phyloP scores from a whole-genome alignment of 1,140 invertebrate genomes.

The Delia radicum region DNA sequence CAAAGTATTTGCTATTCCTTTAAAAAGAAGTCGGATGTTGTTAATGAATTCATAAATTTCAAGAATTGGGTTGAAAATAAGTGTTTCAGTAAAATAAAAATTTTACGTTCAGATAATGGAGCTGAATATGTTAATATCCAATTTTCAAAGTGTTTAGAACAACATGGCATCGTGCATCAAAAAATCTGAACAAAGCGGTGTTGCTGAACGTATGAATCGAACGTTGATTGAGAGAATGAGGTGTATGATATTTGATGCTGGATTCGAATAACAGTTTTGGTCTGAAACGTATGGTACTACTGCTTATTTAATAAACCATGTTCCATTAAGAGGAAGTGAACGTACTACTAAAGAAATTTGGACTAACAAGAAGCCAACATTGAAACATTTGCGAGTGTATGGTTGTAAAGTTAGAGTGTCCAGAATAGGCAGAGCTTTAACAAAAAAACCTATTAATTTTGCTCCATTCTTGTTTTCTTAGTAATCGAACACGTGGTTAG shows the following conservation, averaged over 20 bases:
- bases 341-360: slow-evolving; percentile 36
- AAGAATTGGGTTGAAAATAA: slow-evolving; percentile 41
- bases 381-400: slow-evolving; percentile 45
- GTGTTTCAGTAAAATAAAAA: slow-evolving; percentile 36
- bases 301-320: slow-evolving; percentile 24
- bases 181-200: slow-evolving; percentile 51
- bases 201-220: slow-evolving; percentile 39
- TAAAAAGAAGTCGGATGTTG: too few species aligned
- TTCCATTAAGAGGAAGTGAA: slow-evolving; percentile 47
- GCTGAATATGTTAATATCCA: slow-evolving; percentile 41
- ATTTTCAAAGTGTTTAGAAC: slow-evolving; percentile 33
- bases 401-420: slow-evolving; percentile 54
- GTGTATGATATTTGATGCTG: slow-evolving; percentile 37
- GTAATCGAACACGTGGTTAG: too few species aligned
- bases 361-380: slow-evolving; percentile 34
- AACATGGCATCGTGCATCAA: slow-evolving; percentile 49
- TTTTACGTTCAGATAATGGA: slow-evolving; percentile 46
- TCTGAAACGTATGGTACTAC: slow-evolving; percentile 55
- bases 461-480: too few species aligned
- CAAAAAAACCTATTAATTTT: too few species aligned
- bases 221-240: slow-evolving; percentile 32
- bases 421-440: too few species aligned
- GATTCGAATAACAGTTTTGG: slow-evolving; percentile 55
- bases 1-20: too few species aligned
- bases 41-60: too few species aligned